Evolutionary conservation across 2,888 invertebrate genomes (phyloP).

Genomic region (Ecdyonurus torrentis): DNA sequence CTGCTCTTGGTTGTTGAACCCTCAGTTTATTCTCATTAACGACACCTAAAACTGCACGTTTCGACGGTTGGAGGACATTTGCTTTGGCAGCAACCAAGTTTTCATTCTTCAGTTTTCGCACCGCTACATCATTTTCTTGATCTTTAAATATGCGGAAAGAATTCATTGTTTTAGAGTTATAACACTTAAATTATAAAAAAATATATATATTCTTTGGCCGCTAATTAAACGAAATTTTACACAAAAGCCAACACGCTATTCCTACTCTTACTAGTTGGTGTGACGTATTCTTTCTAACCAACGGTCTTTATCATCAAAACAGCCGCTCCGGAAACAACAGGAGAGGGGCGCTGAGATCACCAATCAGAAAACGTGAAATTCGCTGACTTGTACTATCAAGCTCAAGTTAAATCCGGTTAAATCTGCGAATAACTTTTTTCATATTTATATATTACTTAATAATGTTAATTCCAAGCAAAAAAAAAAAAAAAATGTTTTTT

Average conservation of each 20-base stretch:
- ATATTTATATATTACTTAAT: no score
- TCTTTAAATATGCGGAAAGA: slow-evolving; percentile 60
- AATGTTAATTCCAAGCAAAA: no score
- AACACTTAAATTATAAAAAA: not conserved
- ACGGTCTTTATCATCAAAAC: not conserved
- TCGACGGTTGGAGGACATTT: not conserved
- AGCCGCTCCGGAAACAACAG: no score
- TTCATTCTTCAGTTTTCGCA: slow-evolving; percentile 10
- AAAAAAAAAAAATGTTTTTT: no score
- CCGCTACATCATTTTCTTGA: slow-evolving; percentile 48
- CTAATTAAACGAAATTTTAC: not conserved
- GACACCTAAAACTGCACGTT: slow-evolving; percentile 39
- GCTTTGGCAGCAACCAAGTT: not conserved
- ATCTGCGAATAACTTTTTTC: no score
- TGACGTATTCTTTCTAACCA: not conserved
- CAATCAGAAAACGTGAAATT: no score
- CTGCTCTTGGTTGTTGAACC: slow-evolving; percentile 28
- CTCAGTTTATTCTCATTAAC: slow-evolving; percentile 40
- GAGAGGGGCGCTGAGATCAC: no score
- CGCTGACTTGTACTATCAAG: no score
- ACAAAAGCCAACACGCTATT: not conserved
- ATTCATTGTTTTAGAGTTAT: slow-evolving; percentile 36
- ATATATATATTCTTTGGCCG: not conserved
- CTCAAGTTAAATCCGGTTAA: no score
- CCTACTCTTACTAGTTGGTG: not conserved